Conservation (phyloP, 1,140 invertebrate species). For the Prorops nasuta region DNA sequence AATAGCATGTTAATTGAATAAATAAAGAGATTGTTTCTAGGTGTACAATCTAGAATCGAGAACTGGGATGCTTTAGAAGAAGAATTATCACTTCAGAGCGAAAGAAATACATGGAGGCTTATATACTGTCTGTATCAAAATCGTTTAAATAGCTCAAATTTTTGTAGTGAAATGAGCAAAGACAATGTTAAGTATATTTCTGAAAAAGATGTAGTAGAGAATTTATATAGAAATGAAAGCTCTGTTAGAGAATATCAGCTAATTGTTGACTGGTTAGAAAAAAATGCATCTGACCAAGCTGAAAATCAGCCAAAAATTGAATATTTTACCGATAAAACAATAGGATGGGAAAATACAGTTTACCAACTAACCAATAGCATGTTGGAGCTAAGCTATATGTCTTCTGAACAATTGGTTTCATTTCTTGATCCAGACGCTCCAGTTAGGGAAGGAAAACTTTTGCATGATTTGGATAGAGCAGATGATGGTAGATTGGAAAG, state of each 20-base stretch:
- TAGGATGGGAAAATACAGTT: conserved; percentile 90
- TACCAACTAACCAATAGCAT: conserved; percentile 69
- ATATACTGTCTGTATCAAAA: conserved; percentile 78
- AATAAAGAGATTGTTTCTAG: conserved; percentile 51
- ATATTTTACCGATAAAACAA: conserved; percentile 73
- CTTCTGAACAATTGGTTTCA: conserved; percentile 64
- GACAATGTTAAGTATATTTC: conserved; percentile 42
- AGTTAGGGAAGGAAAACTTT: conserved; percentile 70
- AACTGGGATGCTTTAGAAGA: conserved; percentile 49
- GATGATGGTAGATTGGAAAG: conserved; percentile 78
- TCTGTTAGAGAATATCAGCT: conserved; percentile 76
- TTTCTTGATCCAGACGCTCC: conserved; percentile 93
- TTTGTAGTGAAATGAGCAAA: conserved; percentile 47
- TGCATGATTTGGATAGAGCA: conserved; percentile 87
- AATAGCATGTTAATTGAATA: conserved; percentile 38
- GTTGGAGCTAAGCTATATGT: conserved; percentile 58
- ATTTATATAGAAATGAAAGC: conserved; percentile 65
- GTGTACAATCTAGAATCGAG: conserved; percentile 60
- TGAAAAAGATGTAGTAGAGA: conserved; percentile 65
- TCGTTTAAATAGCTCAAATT: conserved; percentile 54
- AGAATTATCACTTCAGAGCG: conserved; percentile 64
- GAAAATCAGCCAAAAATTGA: conserved; percentile 64
- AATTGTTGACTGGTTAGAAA: conserved; percentile 91
- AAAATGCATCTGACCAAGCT: conserved; percentile 72
- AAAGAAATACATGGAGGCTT: conserved; percentile 85